Percentiles rank a stretch among this genome's conserved stretches.
Conservation (phyloP, 2,888 invertebrate genomes). For the Lasioglossum marginatum region DNA sequence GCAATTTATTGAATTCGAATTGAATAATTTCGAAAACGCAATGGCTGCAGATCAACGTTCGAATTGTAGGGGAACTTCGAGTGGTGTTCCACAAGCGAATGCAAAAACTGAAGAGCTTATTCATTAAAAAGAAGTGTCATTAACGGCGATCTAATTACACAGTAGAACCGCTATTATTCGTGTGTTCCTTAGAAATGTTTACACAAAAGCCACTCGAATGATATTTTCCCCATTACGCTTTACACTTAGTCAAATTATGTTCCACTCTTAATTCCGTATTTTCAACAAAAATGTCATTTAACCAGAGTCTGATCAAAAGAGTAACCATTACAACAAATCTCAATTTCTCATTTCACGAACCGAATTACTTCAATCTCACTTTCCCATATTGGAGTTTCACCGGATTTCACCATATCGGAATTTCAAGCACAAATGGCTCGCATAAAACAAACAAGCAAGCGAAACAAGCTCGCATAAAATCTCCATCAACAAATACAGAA, state of each 20-base stretch:
- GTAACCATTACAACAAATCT: not conserved
- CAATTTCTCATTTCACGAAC: not conserved
- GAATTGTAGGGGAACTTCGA: not conserved
- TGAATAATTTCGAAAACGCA: not conserved
- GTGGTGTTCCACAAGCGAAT: not conserved
- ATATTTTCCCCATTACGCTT: not conserved
- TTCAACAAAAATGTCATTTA: not conserved
- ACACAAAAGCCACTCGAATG: not conserved
- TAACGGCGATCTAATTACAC: constrained; percentile 2
- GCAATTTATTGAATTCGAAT: not conserved
- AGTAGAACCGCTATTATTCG: not conserved
- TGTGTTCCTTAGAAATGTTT: not conserved
- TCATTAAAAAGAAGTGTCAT: constrained; percentile 7
- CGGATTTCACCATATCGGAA: not conserved
- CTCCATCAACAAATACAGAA: not conserved
- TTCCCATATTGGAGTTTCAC: too few species aligned
- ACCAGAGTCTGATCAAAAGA: too few species aligned
- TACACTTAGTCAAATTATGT: not conserved
- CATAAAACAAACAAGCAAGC: too few species aligned
- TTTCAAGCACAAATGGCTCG: too few species aligned
- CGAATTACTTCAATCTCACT: not conserved
- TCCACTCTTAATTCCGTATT: not conserved
- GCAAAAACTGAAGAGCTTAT: not conserved
- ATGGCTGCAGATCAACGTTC: not conserved
- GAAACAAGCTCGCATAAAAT: not conserved